Evolutionary conservation across 2,113 vertebrate genomes (phyloP).

Genomic region (Syngnathus typhle): DNA sequence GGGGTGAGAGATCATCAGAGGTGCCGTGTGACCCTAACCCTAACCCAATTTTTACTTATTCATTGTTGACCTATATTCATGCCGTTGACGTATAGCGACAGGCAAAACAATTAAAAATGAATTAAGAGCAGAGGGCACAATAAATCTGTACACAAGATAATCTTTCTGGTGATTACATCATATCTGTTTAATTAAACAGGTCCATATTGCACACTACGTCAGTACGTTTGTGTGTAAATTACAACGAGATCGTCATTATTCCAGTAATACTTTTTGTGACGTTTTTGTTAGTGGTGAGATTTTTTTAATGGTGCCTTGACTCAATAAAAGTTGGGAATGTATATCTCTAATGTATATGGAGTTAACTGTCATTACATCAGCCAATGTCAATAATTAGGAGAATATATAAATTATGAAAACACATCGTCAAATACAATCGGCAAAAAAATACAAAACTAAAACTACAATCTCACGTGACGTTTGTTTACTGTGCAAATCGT

Average conservation of each 20-base stretch:
- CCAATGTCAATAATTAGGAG: background rate
- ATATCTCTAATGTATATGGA: too few species aligned
- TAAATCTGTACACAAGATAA: too few species aligned
- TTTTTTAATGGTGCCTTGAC: background rate
- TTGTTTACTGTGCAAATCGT: background rate
- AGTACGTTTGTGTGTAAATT: background rate
- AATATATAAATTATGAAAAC: background rate
- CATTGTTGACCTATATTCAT: background rate
- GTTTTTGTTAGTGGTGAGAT: background rate
- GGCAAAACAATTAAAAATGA: background rate
- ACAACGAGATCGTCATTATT: background rate
- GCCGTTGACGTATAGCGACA: background rate
- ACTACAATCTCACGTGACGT: background rate
- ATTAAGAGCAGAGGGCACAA: background rate
- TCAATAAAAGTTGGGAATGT: too few species aligned
- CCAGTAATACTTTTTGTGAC: background rate
- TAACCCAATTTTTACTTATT: background rate
- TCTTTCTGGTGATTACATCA: background rate
- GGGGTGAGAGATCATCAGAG: background rate
- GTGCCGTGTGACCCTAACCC: background rate
- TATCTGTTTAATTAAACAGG: background rate
- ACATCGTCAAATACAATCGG: background rate
- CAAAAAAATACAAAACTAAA: background rate
- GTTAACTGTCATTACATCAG: background rate
- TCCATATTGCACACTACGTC: background rate